Conservation (phyloP, 2,797 vertebrate genomes). For the Lepilemur ruficaudatus region DNA sequence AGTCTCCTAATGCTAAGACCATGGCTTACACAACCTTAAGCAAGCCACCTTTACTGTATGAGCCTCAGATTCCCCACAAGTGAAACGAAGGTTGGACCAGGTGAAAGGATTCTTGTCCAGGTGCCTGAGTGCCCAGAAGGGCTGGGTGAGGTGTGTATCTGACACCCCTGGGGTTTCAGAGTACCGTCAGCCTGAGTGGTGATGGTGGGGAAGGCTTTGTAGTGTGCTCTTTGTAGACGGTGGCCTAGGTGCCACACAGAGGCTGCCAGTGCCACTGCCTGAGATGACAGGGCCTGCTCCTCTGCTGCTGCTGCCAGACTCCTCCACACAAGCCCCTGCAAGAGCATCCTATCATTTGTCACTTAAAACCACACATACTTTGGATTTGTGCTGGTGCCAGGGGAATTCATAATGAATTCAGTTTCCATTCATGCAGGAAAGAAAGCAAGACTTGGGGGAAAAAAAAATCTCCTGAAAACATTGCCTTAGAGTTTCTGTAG, state of each 20-base stretch:
- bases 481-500: slow-evolving; percentile 1
- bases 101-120: neutral
- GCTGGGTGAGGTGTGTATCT: neutral
- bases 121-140: neutral
- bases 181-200: neutral
- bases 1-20: neutral
- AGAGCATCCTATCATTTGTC: slow-evolving; percentile 36
- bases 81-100: neutral
- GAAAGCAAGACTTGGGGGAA: neutral
- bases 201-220: neutral
- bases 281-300: neutral
- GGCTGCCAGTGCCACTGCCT: neutral
- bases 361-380: slow-evolving; percentile 37
- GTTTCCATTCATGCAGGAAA: slow-evolving; percentile 44
- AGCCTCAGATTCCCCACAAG: neutral
- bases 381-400: slow-evolving; percentile 3
- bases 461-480: neutral
- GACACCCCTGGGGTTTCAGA: neutral
- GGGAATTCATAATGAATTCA: slow-evolving; percentile 50
- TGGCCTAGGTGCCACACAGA: neutral
- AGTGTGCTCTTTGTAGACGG: neutral
- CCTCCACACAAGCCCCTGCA: neutral
- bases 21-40: neutral
- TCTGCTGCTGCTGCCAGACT: neutral
- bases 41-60: neutral